These are phyloP conservation scores for Dysmachus trigonus DNA, from an alignment of 2,888 invertebrate genomes.

Conservation along the genomic window DNA sequence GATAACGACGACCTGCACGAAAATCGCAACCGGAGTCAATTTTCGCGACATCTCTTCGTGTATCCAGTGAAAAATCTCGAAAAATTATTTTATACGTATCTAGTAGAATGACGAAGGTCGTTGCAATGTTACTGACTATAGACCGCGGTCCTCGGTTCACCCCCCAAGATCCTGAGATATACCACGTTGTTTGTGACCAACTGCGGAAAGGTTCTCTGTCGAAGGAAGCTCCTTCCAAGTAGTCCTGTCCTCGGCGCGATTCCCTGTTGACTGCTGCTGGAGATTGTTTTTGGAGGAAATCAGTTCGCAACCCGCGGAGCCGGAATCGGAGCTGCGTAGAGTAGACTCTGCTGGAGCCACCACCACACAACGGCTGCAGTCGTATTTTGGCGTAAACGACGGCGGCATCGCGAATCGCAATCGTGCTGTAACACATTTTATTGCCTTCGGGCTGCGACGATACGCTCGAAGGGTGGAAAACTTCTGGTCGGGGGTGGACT, in stretches of 20 bases:
- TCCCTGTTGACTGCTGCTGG: conserved; percentile 23
- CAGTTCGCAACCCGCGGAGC: conserved; percentile 18
- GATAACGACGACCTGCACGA: conserved; percentile 29
- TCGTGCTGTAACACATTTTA: conserved; percentile 6
- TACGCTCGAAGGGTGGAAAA: not conserved
- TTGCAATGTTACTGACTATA: not conserved
- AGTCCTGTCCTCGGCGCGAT: conserved; percentile 11
- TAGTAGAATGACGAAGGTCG: not conserved
- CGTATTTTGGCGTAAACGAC: not conserved
- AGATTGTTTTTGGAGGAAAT: conserved; percentile 31
- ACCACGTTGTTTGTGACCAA: not conserved
- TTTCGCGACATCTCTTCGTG: conserved; percentile 1
- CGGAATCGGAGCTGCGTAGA: conserved; percentile 28
- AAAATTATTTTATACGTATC: not conserved
- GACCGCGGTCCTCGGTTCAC: not conserved
- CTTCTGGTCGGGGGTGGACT: not conserved
- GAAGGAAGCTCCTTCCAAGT: not conserved
- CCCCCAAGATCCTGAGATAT: not conserved
- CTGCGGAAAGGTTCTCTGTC: not conserved
- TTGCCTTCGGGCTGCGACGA: not conserved
- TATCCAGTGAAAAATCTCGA: not conserved
- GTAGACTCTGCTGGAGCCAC: conserved; percentile 34
- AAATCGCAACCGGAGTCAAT: not conserved
- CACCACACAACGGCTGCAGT: conserved; percentile 12
- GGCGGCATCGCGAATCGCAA: not conserved